phyloP scores from a whole-genome alignment of 2,113 vertebrate genomes.

The Donacobius atricapilla region DNA sequence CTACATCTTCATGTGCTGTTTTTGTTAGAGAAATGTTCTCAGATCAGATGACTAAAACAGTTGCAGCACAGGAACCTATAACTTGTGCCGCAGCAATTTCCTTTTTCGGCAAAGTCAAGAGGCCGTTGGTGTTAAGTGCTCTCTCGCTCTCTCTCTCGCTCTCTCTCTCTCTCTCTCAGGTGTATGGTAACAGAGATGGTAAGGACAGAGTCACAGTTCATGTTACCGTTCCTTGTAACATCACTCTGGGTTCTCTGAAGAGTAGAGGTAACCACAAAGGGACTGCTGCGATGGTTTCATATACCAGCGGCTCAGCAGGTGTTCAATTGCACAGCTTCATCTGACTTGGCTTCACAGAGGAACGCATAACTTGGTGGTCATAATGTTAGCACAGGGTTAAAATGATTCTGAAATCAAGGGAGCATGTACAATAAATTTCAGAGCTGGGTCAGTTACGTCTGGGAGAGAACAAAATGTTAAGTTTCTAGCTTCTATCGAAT shows the following conservation, averaged over 20 bases:
- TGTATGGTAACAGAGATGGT: not conserved
- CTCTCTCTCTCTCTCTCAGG: not conserved
- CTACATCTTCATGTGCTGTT: fast-evolving
- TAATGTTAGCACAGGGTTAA: no score
- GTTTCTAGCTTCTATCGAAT: no score
- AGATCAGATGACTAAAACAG: not conserved
- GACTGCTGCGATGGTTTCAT: fast-evolving
- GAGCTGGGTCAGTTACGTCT: no score
- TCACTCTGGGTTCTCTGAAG: not conserved
- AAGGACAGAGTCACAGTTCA: not conserved
- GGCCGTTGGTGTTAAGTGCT: not conserved
- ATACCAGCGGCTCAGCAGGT: fast-evolving
- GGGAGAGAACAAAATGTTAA: no score
- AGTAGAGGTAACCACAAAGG: not conserved
- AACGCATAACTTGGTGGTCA: not conserved
- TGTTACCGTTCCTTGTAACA: not conserved
- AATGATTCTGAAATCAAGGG: no score
- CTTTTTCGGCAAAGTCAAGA: not conserved
- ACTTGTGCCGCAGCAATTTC: not conserved
- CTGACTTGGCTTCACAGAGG: not conserved
- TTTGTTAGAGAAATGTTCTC: not conserved
- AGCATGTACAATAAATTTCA: no score
- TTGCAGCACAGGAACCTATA: not conserved
- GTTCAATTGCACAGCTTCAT: not conserved
- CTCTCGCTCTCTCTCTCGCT: not conserved